These are phyloP conservation scores for Apaloderma vittatum DNA, from an alignment of 2,113 vertebrate genomes.

Conservation along the genomic window DNA sequence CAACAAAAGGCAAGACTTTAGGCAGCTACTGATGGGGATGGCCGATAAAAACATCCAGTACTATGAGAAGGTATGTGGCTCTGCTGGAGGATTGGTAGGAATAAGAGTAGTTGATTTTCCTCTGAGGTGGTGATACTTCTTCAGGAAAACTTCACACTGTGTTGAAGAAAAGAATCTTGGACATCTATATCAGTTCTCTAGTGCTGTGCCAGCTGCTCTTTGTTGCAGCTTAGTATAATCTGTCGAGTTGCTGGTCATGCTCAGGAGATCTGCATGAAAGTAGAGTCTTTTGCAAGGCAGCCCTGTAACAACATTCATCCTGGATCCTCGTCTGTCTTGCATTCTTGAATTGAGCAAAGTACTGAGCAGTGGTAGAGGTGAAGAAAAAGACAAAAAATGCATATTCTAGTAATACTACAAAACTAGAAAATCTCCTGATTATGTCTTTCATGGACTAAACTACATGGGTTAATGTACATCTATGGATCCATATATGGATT, in stretches of 20 bases:
- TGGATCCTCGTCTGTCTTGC: background rate
- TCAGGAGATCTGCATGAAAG: background rate
- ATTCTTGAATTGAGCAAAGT: background rate
- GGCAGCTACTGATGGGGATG: slow-evolving; percentile 93
- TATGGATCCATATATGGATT: background rate
- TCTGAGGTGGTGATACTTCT: background rate
- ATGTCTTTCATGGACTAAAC: background rate
- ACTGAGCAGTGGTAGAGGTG: background rate
- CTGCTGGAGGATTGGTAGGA: background rate
- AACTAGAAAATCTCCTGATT: background rate
- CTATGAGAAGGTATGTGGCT: slow-evolving; percentile 91
- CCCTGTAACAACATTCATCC: background rate
- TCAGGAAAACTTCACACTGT: background rate
- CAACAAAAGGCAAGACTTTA: slow-evolving; percentile 96
- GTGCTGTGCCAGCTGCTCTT: background rate
- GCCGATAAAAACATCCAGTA: slow-evolving; percentile 96
- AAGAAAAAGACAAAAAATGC: background rate
- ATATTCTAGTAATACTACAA: background rate
- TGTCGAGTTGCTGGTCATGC: background rate
- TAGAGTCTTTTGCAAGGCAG: background rate
- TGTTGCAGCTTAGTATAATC: background rate
- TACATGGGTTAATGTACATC: background rate
- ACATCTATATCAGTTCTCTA: background rate
- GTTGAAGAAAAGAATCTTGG: background rate
- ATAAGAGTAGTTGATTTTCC: background rate